Percentiles rank a stretch among this genome's conserved stretches.
phyloP scores from a whole-genome alignment of 2,888 invertebrate species.

The Apocheima hispidaria region DNA sequence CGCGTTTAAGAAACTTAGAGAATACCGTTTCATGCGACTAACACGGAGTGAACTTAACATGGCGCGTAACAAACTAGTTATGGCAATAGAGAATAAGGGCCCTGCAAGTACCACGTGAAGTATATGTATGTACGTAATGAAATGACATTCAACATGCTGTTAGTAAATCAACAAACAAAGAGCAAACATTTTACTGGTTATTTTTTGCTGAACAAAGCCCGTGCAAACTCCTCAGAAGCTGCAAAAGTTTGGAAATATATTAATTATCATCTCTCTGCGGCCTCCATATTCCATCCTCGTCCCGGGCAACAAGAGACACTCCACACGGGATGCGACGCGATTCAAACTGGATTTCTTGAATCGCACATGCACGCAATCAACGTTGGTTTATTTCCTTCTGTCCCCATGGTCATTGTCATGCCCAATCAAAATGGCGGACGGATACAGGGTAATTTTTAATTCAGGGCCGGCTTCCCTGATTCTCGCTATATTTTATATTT shows the following conservation, averaged over 20 bases:
- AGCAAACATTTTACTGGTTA: neutral
- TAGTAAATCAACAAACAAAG: neutral
- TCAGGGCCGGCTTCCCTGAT: too few relatives aligned
- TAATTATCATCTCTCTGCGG: neutral
- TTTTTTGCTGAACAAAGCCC: neutral
- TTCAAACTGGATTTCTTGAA: neutral
- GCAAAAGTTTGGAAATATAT: neutral
- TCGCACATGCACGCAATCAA: neutral
- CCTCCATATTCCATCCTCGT: neutral
- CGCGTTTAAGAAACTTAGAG: too few relatives aligned
- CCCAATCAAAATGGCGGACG: too few relatives aligned
- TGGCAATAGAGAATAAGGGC: too few relatives aligned
- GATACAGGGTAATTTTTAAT: too few relatives aligned
- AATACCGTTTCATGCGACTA: too few relatives aligned
- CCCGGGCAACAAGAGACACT: neutral
- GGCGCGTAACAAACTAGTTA: too few relatives aligned
- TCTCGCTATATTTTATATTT: too few relatives aligned
- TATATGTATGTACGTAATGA: neutral
- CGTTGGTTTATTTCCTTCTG: neutral
- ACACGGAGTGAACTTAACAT: too few relatives aligned
- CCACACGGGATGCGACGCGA: neutral
- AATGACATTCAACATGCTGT: conserved; percentile 5
- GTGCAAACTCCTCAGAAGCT: neutral
- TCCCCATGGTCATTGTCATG: too few relatives aligned
- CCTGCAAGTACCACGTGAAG: too few relatives aligned